Percentiles rank a stretch among this genome's conserved stretches.
Evolutionary conservation across 2,888 invertebrate genomes (phyloP).

Genomic region (Apamea anceps): DNA sequence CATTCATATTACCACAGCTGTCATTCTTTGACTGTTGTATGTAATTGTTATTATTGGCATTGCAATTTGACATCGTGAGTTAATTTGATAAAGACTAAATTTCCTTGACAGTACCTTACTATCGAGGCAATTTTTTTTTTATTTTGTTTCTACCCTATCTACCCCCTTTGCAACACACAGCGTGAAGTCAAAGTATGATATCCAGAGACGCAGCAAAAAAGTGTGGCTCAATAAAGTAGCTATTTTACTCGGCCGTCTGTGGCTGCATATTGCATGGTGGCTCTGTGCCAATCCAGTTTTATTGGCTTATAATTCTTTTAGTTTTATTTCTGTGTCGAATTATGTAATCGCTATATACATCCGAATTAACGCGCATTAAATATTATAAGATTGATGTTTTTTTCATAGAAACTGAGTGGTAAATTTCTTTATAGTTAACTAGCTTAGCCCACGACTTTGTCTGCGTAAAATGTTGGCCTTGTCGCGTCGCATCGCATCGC

Average conservation of each 20-base stretch:
- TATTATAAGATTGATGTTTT: neutral
- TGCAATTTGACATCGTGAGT: too few species aligned
- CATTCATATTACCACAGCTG: neutral
- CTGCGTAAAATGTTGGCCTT: neutral
- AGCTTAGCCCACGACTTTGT: neutral
- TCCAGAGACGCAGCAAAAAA: slow-evolving; percentile 44
- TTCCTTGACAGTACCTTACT: neutral
- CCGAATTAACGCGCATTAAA: slow-evolving; percentile 16
- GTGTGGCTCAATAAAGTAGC: slow-evolving; percentile 62
- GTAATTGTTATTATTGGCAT: neutral
- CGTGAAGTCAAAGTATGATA: slow-evolving; percentile 44
- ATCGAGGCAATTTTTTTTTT: neutral
- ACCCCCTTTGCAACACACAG: neutral
- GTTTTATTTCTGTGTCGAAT: slow-evolving; percentile 74
- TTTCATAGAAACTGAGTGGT: neutral
- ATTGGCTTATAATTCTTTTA: slow-evolving; percentile 78
- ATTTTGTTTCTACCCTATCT: neutral
- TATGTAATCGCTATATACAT: slow-evolving; percentile 53
- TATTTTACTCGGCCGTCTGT: slow-evolving; percentile 63
- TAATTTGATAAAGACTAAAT: neutral
- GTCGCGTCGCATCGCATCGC: neutral
- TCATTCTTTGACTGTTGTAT: neutral
- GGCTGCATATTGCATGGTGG: slow-evolving; percentile 77
- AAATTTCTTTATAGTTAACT: neutral
- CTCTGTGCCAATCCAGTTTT: slow-evolving; percentile 76